These are phyloP conservation scores for Drosophila greeni DNA, from an alignment of 2,888 invertebrate genomes.

Conservation along the genomic window DNA sequence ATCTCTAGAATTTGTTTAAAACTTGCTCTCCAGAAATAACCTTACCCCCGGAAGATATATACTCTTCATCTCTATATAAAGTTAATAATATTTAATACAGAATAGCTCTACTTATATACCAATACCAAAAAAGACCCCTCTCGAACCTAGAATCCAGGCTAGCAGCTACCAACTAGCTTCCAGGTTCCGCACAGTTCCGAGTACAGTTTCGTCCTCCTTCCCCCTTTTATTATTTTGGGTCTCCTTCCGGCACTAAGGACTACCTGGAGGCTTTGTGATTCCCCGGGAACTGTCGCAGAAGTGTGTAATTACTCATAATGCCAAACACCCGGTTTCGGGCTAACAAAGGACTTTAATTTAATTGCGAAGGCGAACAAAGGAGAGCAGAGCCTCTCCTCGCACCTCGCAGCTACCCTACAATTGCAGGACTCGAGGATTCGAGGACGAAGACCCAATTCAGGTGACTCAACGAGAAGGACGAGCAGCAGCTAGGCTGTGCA, in stretches of 20 bases:
- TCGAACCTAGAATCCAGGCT: background rate
- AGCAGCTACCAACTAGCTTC: background rate
- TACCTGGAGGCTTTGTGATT: conserved; percentile 17
- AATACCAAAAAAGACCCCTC: background rate
- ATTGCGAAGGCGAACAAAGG: conserved; percentile 55
- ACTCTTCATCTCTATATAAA: no score
- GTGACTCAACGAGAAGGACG: background rate
- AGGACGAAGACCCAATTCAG: conserved; percentile 13
- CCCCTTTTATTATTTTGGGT: background rate
- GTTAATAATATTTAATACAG: no score
- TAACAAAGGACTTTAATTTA: conserved; percentile 52
- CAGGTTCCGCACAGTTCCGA: background rate
- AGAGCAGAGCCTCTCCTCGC: no score
- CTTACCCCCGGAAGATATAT: no score
- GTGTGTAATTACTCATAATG: conserved; percentile 41
- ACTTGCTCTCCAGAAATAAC: no score
- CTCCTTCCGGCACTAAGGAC: conserved; percentile 28
- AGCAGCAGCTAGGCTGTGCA: background rate
- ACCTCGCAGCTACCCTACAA: background rate
- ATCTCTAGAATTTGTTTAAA: no score
- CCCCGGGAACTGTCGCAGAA: conserved; percentile 33
- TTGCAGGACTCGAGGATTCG: conserved; percentile 4
- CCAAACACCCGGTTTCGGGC: conserved; percentile 35
- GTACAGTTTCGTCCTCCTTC: background rate
- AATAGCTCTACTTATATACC: background rate